Evolutionary conservation across 37 sponge, comb jelly and placozoan species (phyloP).

Genomic region (Lycopodina hypogea): DNA sequence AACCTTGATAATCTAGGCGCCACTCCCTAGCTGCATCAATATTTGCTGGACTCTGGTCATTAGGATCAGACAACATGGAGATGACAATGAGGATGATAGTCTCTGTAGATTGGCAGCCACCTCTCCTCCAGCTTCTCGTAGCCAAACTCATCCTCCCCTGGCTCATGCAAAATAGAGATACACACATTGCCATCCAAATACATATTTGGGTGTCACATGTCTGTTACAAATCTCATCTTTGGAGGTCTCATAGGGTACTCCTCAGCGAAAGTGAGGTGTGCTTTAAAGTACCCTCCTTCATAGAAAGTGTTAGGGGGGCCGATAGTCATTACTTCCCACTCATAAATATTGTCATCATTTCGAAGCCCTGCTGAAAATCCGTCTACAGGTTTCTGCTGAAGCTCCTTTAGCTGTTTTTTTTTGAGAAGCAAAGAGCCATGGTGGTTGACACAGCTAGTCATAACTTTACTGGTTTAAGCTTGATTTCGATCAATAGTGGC

Average conservation of each 20-base stretch:
- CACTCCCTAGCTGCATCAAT: no score
- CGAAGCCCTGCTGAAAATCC: constrained; percentile 97
- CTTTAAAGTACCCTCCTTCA: constrained; percentile 96
- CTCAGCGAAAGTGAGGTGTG: constrained; percentile 87
- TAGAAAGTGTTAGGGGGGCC: constrained; percentile 94
- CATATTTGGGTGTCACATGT: constrained; percentile 98
- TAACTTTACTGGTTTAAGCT: no score
- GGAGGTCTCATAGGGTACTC: constrained; percentile 97
- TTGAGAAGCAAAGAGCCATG: constrained; percentile 82
- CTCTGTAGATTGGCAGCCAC: no score
- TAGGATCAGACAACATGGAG: no score
- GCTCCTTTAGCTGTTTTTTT: constrained; percentile 81
- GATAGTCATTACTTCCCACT: constrained; percentile 94
- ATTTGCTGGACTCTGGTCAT: no score
- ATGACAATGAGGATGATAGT: no score
- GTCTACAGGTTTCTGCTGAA: constrained; percentile 87
- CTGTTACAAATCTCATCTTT: constrained; percentile 91
- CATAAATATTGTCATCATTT: constrained; percentile 90
- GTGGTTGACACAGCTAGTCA: constrained; percentile 64
- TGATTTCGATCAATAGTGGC: no score
- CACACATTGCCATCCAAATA: constrained; percentile 10
- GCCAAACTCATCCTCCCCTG: no score
- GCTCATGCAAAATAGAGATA: no score
- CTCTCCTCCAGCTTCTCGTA: no score
- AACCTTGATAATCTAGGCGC: no score